Base-by-base conservation (phyloP, 1,140 invertebrate species). In the Drosophila mauritiana region DNA sequence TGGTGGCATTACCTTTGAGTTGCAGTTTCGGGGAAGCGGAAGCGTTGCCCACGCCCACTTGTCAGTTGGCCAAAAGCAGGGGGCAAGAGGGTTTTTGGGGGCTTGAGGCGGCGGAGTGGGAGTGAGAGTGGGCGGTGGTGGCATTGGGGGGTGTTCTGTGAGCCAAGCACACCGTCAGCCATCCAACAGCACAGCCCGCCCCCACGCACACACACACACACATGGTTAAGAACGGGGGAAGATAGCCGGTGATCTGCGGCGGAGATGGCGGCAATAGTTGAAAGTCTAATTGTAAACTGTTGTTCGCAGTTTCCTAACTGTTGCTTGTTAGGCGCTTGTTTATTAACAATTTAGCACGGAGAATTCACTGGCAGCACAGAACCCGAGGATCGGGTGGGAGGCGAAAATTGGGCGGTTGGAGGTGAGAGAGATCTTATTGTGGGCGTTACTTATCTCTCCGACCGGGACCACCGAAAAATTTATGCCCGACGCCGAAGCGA, bases 221-320 rank as follows among this genome's bases (percentile, higher is more conserved):
- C 6, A 8, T 10, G 37, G 37, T n/a, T 4, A 27, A 12, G 17
- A 56, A 22, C 6, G 45, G 45, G n/a, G 37, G 8, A 6, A 63
- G 62, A 64, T 68, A 37, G 64, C 46, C 0, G 59, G 46, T 52
- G 59, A 75, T 74, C 65, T 54, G 17, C 36, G 20, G 34, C 36
- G 17, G 43, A 65, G 80, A 67, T 78, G 70, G 69, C 82, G 83
- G 79, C 65, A 76, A 56, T 76, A 86, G 84, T 86, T 86, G 84
- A 88, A 86, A 86, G 83, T 86, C 83, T 86, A 86, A 86, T 86
- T 86, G 83, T 86, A 86, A 86, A 86, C 83, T 86, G 84, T 77
- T 86, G 83, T 83, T 83, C 68, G 83, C 78, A 72, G 64, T 74
- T 75, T 73, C 75, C 76, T 83, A 86, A 86, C 83, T 79, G 83